These are phyloP conservation scores for Dasypogon diadema DNA, from an alignment of 2,888 invertebrate species.

Conservation along the genomic window DNA sequence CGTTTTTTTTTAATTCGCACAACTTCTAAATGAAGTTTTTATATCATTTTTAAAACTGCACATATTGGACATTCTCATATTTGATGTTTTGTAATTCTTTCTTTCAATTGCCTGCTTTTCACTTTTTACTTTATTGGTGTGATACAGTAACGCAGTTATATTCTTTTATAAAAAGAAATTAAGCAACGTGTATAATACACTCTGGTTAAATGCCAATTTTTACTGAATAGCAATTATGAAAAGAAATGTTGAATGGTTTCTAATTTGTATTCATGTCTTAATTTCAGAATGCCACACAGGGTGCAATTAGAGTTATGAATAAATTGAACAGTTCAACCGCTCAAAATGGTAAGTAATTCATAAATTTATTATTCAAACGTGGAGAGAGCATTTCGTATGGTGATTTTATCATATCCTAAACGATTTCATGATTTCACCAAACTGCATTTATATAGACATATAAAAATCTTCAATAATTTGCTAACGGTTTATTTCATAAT, in stretches of 20 bases:
- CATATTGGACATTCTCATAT: slow-evolving; percentile 2
- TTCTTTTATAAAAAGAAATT: background rate
- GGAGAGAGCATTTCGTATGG: too few species aligned
- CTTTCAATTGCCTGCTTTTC: slow-evolving; percentile 25
- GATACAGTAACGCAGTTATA: background rate
- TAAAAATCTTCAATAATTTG: too few species aligned
- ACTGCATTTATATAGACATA: too few species aligned
- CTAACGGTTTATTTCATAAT: too few species aligned
- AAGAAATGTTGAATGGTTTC: background rate
- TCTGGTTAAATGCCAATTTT: slow-evolving; percentile 6
- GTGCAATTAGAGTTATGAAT: slow-evolving; percentile 63
- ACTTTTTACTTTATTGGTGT: slow-evolving; percentile 19
- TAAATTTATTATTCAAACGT: too few species aligned
- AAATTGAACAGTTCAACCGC: slow-evolving; percentile 55
- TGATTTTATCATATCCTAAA: too few species aligned
- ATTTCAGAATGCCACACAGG: slow-evolving; percentile 70
- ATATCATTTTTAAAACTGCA: background rate
- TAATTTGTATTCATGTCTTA: slow-evolving; percentile 48
- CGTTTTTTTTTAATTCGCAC: slow-evolving; percentile 20
- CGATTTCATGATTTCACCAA: too few species aligned
- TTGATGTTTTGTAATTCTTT: slow-evolving; percentile 19
- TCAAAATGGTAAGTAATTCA: slow-evolving; percentile 60
- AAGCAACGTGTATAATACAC: slow-evolving; percentile 26
- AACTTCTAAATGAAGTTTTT: slow-evolving; percentile 9
- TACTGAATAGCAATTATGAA: background rate